Evolutionary conservation across 2,888 invertebrate species (phyloP).

Genomic region (Apodemia mormo): DNA sequence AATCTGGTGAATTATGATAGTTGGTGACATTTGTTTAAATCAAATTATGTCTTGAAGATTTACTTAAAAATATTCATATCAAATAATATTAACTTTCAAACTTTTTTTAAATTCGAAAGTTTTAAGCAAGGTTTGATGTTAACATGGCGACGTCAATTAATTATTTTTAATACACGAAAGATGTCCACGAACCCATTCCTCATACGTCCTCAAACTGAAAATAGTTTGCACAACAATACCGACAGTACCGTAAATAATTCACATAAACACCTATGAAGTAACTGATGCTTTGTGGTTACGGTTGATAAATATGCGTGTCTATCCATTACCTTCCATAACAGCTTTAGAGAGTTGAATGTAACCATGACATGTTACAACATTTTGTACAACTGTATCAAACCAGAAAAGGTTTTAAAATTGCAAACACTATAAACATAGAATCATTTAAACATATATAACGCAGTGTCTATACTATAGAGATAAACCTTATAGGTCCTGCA

Average conservation of each 20-base stretch:
- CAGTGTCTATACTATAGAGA: too few species aligned
- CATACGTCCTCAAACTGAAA: slow-evolving; percentile 44
- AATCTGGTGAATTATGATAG: too few species aligned
- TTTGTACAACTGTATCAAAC: not conserved
- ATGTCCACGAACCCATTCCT: slow-evolving; percentile 25
- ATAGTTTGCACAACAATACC: slow-evolving; percentile 50
- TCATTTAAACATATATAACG: too few species aligned
- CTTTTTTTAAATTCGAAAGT: too few species aligned
- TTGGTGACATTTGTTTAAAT: too few species aligned
- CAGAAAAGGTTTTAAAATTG: not conserved
- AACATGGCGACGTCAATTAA: not conserved
- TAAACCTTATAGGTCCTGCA: too few species aligned
- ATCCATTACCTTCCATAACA: not conserved
- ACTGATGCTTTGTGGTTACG: slow-evolving; percentile 48
- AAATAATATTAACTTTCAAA: too few species aligned
- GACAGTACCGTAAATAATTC: slow-evolving; percentile 52
- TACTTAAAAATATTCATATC: too few species aligned
- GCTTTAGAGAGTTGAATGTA: not conserved
- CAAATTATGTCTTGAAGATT: too few species aligned
- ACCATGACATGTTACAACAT: slow-evolving; percentile 1
- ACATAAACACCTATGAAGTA: slow-evolving; percentile 46
- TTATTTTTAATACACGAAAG: not conserved
- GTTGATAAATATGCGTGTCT: slow-evolving; percentile 47
- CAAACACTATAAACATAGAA: not conserved
- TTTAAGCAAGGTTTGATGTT: too few species aligned